phyloP scores from a whole-genome alignment of 64 coral and sea anemone species.

The Astreopora myriophthalma region DNA sequence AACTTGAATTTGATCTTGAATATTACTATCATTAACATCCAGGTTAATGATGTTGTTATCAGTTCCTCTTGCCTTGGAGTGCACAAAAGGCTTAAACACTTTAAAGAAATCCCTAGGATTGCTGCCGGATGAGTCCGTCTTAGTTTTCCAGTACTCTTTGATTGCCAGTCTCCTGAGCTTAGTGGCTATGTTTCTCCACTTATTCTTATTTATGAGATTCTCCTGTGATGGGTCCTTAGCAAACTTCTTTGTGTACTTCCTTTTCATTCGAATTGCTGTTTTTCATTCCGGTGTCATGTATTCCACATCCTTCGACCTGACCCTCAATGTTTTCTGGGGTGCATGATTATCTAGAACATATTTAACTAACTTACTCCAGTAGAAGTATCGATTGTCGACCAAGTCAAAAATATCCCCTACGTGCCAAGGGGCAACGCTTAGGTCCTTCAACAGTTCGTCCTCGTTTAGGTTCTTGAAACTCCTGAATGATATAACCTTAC shows the following conservation, averaged over 20 bases:
- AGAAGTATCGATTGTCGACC: not conserved
- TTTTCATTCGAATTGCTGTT: not conserved
- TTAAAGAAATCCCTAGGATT: slow-evolving; percentile 41
- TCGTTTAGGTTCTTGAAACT: slow-evolving; percentile 9
- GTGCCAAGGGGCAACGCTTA: slow-evolving; percentile 8
- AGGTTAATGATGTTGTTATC: not conserved
- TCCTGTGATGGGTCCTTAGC: slow-evolving; percentile 22
- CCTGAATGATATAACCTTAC: slow-evolving; percentile 25
- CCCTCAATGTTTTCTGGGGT: not conserved
- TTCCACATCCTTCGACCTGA: not conserved
- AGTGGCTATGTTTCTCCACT: slow-evolving; percentile 36
- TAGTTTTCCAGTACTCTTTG: slow-evolving; percentile 21
- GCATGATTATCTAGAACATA: not conserved
- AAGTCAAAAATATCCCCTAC: not conserved
- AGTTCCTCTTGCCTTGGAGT: not conserved
- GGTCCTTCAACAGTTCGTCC: slow-evolving; percentile 11
- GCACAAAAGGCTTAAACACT: slow-evolving; percentile 34
- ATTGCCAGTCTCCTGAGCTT: slow-evolving; percentile 6
- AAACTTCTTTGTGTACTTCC: slow-evolving; percentile 12
- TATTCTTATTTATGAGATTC: slow-evolving; percentile 11
- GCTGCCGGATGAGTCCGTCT: not conserved
- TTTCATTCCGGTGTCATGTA: not conserved
- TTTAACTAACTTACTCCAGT: slow-evolving; percentile 14
- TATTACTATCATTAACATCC: not conserved
- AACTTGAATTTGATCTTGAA: not conserved